Conservation (phyloP, 2,888 invertebrate genomes). For the Drosophila mettleri region DNA sequence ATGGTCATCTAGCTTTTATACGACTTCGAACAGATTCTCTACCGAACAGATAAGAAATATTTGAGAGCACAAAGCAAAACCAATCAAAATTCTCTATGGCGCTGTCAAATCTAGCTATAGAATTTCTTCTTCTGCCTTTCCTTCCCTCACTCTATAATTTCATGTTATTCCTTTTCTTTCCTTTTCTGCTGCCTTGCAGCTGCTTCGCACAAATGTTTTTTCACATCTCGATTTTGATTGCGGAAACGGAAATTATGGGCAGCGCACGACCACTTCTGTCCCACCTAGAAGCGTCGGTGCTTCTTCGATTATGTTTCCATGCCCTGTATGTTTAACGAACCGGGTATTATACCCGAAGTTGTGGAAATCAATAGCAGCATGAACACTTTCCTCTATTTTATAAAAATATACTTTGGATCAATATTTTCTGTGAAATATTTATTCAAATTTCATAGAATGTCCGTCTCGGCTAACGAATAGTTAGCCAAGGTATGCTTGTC, state of each 20-base stretch:
- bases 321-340: background rate
- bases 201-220: conserved; percentile 40
- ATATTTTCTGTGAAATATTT: background rate
- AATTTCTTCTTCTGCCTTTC: conserved; percentile 14
- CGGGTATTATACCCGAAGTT: background rate
- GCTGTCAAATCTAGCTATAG: conserved; percentile 15
- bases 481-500: background rate
- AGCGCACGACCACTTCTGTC: conserved; percentile 32
- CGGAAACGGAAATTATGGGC: conserved; percentile 70
- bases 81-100: conserved; percentile 32
- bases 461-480: too few species aligned
- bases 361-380: too few species aligned
- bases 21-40: conserved; percentile 8
- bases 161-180: background rate
- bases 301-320: conserved; percentile 12
- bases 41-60: conserved; percentile 12
- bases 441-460: too few species aligned
- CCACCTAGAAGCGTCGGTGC: conserved; percentile 14
- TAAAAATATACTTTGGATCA: background rate
- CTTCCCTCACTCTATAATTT: background rate
- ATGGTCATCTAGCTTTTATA: background rate
- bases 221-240: conserved; percentile 57
- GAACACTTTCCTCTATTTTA: too few species aligned
- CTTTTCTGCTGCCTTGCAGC: conserved; percentile 4
- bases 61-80: conserved; percentile 25